Percentiles rank a stretch among this genome's conserved stretches.
These are phyloP conservation scores for Dascyllus trimaculatus DNA, from an alignment of 2,113 vertebrate species.

Conservation along the genomic window DNA sequence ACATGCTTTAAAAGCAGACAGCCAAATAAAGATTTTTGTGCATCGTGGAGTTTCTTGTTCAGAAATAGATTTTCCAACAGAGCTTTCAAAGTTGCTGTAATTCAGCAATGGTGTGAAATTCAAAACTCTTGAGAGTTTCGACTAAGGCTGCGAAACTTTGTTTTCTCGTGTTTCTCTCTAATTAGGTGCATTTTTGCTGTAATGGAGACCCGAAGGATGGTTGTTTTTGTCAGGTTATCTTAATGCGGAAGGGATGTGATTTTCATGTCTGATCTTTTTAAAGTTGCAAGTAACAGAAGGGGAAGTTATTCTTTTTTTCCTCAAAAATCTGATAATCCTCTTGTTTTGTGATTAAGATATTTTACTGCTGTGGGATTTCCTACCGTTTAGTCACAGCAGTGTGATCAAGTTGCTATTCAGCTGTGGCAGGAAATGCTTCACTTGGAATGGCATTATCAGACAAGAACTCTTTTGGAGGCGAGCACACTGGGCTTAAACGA, in stretches of 20 bases:
- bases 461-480: constrained; percentile 22
- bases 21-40: constrained; percentile 29
- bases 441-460: constrained; percentile 36
- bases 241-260: background rate
- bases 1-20: background rate
- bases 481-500: constrained; percentile 15
- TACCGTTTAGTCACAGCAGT: constrained; percentile 37
- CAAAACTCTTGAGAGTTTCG: constrained; percentile 35
- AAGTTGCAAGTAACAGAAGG: background rate
- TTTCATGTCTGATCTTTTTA: background rate
- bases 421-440: constrained; percentile 50
- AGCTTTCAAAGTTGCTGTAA: constrained; percentile 2
- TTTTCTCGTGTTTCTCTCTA: constrained; percentile 40
- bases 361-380: constrained; percentile 27
- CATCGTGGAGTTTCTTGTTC: constrained; percentile 31
- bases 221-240: constrained; percentile 7
- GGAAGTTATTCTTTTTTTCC: constrained; percentile 22
- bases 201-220: constrained; percentile 3
- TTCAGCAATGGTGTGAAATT: constrained; percentile 21
- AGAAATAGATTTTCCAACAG: constrained; percentile 33
- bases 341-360: constrained; percentile 17
- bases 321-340: constrained; percentile 1
- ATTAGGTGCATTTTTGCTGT: constrained; percentile 26
- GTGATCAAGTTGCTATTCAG: constrained; percentile 49
- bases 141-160: background rate